Conservation (phyloP, 2,888 invertebrate species). For the Venustoraphidia nigricollis region DNA sequence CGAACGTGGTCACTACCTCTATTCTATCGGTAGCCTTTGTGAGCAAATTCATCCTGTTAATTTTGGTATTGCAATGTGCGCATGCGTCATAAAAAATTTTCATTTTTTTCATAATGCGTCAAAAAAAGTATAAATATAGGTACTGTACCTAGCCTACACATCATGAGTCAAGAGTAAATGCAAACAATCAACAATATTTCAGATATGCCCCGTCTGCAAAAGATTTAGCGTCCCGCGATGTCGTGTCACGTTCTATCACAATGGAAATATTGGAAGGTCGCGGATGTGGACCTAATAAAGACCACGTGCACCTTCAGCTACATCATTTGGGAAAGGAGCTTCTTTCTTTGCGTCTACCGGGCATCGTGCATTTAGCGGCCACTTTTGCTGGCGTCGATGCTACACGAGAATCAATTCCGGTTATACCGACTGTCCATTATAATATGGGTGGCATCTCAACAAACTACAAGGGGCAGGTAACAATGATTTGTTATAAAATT, state of each 20-base stretch:
- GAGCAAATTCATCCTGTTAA: too few relatives aligned
- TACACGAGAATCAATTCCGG: constrained; percentile 47
- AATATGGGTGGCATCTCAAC: constrained; percentile 57
- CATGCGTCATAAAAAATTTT: too few relatives aligned
- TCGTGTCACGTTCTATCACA: constrained; percentile 43
- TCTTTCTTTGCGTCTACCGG: constrained; percentile 30
- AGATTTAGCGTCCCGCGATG: constrained; percentile 47
- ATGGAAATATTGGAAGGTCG: constrained; percentile 39
- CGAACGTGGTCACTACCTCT: too few relatives aligned
- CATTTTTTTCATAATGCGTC: too few relatives aligned
- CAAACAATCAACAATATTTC: too few relatives aligned
- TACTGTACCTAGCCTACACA: too few relatives aligned
- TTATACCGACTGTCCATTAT: constrained; percentile 53
- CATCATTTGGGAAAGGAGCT: constrained; percentile 44
- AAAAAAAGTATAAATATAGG: too few relatives aligned
- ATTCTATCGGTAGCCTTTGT: too few relatives aligned
- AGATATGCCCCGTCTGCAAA: constrained; percentile 45
- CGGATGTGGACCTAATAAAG: constrained; percentile 47
- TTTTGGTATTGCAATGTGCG: too few relatives aligned
- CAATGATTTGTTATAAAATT: too few relatives aligned
- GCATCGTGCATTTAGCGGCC: constrained; percentile 47
- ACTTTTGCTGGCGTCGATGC: constrained; percentile 53
- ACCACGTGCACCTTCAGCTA: constrained; percentile 42
- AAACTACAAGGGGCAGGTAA: constrained; percentile 48
- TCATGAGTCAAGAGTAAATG: too few relatives aligned